Conservation (phyloP, 2,113 vertebrate species). For the Holacanthus passer region DNA sequence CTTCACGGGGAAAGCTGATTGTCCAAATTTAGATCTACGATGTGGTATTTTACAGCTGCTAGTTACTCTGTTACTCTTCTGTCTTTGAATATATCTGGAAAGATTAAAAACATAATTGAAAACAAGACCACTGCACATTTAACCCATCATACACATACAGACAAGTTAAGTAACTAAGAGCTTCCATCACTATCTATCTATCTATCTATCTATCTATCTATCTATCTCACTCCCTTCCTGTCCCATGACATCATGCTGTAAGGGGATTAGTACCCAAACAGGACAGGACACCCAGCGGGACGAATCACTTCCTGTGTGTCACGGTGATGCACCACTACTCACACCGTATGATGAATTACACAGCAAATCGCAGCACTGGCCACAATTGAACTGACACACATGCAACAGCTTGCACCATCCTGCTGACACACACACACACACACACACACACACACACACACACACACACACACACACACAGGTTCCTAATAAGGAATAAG, state of each 20-base stretch:
- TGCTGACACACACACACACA: constrained; percentile 26
- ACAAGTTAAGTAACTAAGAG: no score
- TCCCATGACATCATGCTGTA: constrained; percentile 70
- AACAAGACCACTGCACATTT: no score
- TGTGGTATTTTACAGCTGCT: no score
- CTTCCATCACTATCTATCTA: neutral
- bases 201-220: neutral
- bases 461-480: constrained; percentile 40
- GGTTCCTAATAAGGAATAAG: constrained; percentile 71
- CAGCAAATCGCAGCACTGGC: constrained; percentile 39
- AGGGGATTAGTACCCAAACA: constrained; percentile 69
- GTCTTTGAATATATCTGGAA: no score
- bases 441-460: constrained; percentile 29
- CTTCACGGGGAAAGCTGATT: no score
- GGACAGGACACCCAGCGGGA: constrained; percentile 62
- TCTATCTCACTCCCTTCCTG: neutral
- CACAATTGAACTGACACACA: constrained; percentile 52
- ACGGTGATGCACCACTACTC: constrained; percentile 68
- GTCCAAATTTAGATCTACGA: no score
- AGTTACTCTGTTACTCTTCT: no score
- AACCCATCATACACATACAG: no score
- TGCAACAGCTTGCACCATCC: constrained; percentile 16
- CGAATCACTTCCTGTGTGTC: constrained; percentile 77
- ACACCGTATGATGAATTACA: constrained; percentile 57
- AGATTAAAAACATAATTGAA: no score